Conservation (phyloP, 2,888 invertebrate species). For the Polymixis lichenea region DNA sequence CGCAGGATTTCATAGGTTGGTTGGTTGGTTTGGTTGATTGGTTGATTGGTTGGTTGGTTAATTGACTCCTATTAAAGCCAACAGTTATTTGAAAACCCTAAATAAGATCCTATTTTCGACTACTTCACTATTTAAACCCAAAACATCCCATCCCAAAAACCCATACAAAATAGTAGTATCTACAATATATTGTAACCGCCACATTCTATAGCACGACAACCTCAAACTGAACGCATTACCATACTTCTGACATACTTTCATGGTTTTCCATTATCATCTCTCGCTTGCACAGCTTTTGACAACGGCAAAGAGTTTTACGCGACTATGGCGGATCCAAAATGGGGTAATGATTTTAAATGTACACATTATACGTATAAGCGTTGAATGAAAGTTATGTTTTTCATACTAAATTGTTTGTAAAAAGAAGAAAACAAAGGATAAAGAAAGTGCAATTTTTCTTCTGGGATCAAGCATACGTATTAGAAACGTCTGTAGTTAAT, state of each 20-base stretch:
- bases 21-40: no score
- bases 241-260: slow-evolving; percentile 53
- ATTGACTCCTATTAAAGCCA: background rate
- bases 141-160: background rate
- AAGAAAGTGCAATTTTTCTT: background rate
- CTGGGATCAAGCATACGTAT: background rate
- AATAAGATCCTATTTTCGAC: background rate
- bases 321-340: slow-evolving; percentile 34
- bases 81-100: background rate
- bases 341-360: slow-evolving; percentile 61
- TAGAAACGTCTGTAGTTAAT: background rate
- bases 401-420: background rate
- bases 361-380: slow-evolving; percentile 37
- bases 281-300: slow-evolving; percentile 38
- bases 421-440: background rate
- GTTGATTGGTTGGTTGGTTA: no score
- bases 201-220: slow-evolving; percentile 18
- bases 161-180: background rate
- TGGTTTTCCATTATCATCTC: slow-evolving; percentile 53
- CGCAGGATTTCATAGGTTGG: no score
- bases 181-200: slow-evolving; percentile 18
- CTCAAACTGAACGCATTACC: slow-evolving; percentile 47
- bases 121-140: background rate
- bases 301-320: slow-evolving; percentile 37
- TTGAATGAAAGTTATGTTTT: background rate